Evolutionary conservation across 2,797 vertebrate species (phyloP).

Genomic region (Notamacropus eugenii): DNA sequence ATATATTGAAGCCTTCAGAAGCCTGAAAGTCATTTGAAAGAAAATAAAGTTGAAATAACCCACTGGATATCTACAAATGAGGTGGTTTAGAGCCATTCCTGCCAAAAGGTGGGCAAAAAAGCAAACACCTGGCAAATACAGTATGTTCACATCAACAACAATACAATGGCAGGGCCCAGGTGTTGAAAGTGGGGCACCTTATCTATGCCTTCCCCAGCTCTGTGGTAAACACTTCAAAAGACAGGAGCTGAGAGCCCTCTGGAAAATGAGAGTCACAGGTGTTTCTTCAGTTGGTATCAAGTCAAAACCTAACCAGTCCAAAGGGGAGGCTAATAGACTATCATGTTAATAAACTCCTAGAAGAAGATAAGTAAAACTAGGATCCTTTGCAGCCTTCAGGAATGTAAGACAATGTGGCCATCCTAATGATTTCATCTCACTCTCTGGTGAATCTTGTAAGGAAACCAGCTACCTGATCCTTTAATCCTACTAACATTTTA

Average conservation of each 20-base stretch:
- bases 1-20: not conserved
- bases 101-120: not conserved
- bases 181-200: slow-evolving; percentile 71
- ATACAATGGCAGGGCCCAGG: slow-evolving; percentile 46
- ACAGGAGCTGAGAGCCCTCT: slow-evolving; percentile 55
- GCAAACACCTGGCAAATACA: not conserved
- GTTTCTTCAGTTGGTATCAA: slow-evolving; percentile 58
- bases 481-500: slow-evolving; percentile 88
- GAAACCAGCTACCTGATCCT: slow-evolving; percentile 87
- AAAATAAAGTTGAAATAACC: not conserved
- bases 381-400: slow-evolving; percentile 77
- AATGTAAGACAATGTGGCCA: slow-evolving; percentile 69
- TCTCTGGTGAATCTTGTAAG: slow-evolving; percentile 85
- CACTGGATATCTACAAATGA: not conserved
- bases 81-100: not conserved
- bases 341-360: slow-evolving; percentile 73
- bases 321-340: slow-evolving; percentile 66
- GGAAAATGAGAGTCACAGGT: slow-evolving; percentile 70
- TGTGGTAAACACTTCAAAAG: slow-evolving; percentile 57
- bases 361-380: slow-evolving; percentile 69
- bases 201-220: slow-evolving; percentile 10
- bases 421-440: slow-evolving; percentile 85
- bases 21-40: not conserved
- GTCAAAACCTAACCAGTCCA: slow-evolving; percentile 63
- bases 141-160: not conserved